Conservation (phyloP, 2,797 vertebrate genomes). For the Sparus aurata region DNA sequence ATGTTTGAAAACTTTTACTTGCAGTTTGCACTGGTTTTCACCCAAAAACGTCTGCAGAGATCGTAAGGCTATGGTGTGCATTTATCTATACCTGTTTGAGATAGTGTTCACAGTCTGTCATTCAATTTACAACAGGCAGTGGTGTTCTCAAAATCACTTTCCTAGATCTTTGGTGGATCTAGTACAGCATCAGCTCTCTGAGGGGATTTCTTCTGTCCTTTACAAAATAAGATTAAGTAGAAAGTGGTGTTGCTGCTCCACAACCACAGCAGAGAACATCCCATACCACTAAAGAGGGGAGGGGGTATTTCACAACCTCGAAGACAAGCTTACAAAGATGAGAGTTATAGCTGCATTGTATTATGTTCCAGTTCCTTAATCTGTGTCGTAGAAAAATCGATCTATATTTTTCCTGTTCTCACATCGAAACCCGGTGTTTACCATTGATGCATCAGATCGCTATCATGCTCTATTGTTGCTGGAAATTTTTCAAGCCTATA, state of each 20-base stretch:
- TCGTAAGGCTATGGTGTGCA: not conserved
- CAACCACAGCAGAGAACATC: constrained; percentile 16
- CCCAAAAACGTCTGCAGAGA: not conserved
- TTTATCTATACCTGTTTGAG: not conserved
- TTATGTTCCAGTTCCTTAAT: not conserved
- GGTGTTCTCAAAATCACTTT: not conserved
- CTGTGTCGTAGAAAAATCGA: constrained; percentile 8
- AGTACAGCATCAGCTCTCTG: not conserved
- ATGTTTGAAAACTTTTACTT: not conserved
- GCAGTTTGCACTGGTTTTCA: not conserved
- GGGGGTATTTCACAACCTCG: constrained; percentile 1
- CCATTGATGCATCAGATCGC: constrained; percentile 11
- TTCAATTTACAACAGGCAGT: too few species aligned
- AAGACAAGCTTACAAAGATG: not conserved
- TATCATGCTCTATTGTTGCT: constrained; percentile 7
- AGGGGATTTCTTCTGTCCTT: constrained; percentile 22
- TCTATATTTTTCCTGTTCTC: constrained; percentile 11
- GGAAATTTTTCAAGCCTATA: constrained; percentile 17
- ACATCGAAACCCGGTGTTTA: constrained; percentile 30
- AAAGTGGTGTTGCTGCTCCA: constrained; percentile 16
- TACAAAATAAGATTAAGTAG: constrained; percentile 3
- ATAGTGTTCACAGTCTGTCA: not conserved
- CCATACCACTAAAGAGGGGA: not conserved
- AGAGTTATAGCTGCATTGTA: not conserved
- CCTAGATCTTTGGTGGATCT: not conserved